A percentile compares a stretch with the other conserved stretches of the same genome.
phyloP scores from a whole-genome alignment of 2,797 vertebrate genomes.

The Miichthys miiuy region DNA sequence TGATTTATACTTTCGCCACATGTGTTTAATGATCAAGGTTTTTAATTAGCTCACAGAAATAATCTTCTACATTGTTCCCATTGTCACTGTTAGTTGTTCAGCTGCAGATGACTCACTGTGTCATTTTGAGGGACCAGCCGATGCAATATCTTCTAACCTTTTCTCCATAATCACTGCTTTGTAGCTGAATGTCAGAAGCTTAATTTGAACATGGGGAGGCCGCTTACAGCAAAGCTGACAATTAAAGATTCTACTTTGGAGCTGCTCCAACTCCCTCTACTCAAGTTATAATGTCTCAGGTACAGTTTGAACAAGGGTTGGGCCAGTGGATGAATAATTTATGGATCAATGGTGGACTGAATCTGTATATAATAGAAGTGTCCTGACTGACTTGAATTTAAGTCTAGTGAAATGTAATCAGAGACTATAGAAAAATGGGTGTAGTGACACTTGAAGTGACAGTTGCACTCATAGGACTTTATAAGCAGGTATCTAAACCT shows the following conservation, averaged over 20 bases:
- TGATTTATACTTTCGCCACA: not conserved
- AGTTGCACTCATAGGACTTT: not conserved
- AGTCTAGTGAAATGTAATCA: not conserved
- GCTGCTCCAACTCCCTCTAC: constrained; percentile 10
- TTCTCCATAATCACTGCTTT: constrained; percentile 78
- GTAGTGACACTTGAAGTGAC: not conserved
- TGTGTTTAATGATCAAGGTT: constrained; percentile 35
- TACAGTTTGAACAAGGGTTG: constrained; percentile 15
- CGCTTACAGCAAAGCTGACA: constrained; percentile 70
- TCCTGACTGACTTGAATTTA: not conserved
- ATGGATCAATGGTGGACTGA: constrained; percentile 17
- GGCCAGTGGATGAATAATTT: constrained; percentile 23
- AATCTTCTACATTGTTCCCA: constrained; percentile 27
- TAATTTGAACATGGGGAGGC: constrained; percentile 68
- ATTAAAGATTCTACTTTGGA: constrained; percentile 64
- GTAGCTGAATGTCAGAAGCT: constrained; percentile 82
- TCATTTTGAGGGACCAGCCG: constrained; percentile 51
- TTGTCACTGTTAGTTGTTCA: constrained; percentile 39
- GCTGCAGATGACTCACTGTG: constrained; percentile 57
- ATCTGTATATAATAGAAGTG: not conserved
- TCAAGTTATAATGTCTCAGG: constrained; percentile 17
- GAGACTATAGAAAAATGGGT: not conserved
- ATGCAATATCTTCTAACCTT: constrained; percentile 74
- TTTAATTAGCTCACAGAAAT: constrained; percentile 55
- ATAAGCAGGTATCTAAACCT: not conserved